These are phyloP conservation scores for Varroa destructor DNA, from an alignment of 1,140 invertebrate species.

Conservation along the genomic window DNA sequence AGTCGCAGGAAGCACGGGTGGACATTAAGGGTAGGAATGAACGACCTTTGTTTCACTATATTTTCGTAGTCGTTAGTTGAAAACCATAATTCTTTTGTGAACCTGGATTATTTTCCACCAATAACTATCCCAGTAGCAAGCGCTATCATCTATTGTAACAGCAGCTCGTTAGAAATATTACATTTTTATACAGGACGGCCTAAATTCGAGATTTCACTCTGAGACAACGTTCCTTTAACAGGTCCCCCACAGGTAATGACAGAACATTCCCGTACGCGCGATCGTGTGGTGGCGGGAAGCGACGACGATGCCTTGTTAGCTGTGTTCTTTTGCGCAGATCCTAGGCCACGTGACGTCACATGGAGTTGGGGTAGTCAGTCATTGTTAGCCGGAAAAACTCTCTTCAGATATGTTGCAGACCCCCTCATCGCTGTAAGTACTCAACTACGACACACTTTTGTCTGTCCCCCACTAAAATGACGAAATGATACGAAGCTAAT, in stretches of 20 bases:
- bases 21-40: slow-evolving; percentile 34
- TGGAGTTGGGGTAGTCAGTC: slow-evolving; percentile 36
- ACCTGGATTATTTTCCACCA: not conserved
- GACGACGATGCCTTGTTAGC: slow-evolving; percentile 34
- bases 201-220: too few species aligned
- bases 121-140: too few species aligned
- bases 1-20: slow-evolving; percentile 32
- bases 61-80: not conserved
- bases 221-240: not conserved
- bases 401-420: slow-evolving; percentile 33
- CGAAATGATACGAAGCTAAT: too few species aligned
- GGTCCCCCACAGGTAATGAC: slow-evolving; percentile 33
- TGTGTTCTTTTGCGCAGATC: slow-evolving; percentile 36
- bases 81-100: not conserved
- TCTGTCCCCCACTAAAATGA: too few species aligned
- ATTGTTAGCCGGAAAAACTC: slow-evolving; percentile 16
- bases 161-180: too few species aligned
- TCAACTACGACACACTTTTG: too few species aligned
- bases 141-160: too few species aligned
- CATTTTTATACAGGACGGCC: too few species aligned
- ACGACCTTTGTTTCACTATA: not conserved
- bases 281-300: slow-evolving; percentile 33
- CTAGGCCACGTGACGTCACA: slow-evolving; percentile 32
- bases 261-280: slow-evolving; percentile 31
- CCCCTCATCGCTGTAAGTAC: slow-evolving; percentile 29